Base-by-base conservation (phyloP, 1,140 invertebrate genomes). In the Caenorhabditis remanei region DNA sequence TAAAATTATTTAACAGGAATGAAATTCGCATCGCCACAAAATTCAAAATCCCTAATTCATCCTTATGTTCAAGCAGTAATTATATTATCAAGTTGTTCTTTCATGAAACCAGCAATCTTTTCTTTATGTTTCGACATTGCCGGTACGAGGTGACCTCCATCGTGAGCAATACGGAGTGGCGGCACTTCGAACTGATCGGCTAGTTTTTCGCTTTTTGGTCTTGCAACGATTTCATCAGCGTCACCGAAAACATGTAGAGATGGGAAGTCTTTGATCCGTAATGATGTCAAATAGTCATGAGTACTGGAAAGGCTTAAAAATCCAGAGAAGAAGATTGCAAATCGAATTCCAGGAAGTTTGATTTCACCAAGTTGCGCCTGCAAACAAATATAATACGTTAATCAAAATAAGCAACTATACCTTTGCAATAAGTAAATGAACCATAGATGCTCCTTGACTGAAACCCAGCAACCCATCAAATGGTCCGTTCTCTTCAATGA, bases 371-470 rank as follows among this genome's bases (percentile, higher is more conserved):
- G 82, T 41, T 65, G 53, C 13, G 75, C 71, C 71, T 79, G 41
- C 8, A 71, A 71, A 79, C 9, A 11, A 50, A 50, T 79, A 50
- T 4, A 24, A 50, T 50, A 24, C 24, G 16, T 1, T 32, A 32
- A 32, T 32, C 32, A 9, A 79, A 50, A 24, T 13, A 9, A 4
- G 8, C 16, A 14, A 19, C 24, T 21, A 21, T 43, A 79, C 82
- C 56, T 79, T 83, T 19, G 86, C 86, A 50, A 87, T 21, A 16
- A 87, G 86, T 21, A 87, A 56, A 65, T 87, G 86, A 84, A 87
- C 86, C 86, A 87, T 87, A 6, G 86, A 87, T 11, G 86, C 86
- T 16, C 86, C 86, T 55, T 87, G 86, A 83, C 86, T 87, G 56
- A 87, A 87, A 21, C 86, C 86, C 11, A 87, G 21, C 24, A 87